Conservation (phyloP, 1,140 invertebrate genomes). For the Achroia grisella region DNA sequence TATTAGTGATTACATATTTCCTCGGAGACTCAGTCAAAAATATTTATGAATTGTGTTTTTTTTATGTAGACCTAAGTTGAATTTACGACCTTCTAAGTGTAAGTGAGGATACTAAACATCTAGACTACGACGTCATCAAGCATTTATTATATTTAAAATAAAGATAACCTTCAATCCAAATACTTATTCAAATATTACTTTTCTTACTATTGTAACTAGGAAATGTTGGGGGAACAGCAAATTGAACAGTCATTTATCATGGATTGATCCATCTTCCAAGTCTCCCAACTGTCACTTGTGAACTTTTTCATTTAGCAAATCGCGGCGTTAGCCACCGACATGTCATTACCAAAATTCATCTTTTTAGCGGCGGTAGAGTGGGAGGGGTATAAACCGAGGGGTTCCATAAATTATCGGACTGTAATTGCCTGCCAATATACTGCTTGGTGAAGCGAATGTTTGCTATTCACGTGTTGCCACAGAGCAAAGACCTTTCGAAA, state of each 20-base stretch:
- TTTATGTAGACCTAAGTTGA: too few relatives aligned
- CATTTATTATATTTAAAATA: too few relatives aligned
- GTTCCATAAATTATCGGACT: conserved; percentile 5
- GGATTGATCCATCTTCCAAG: conserved; percentile 37
- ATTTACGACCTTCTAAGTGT: too few relatives aligned
- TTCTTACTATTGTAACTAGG: too few relatives aligned
- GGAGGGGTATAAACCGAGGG: background rate
- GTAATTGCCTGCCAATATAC: conserved; percentile 36
- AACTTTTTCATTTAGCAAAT: conserved; percentile 50
- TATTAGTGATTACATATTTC: too few relatives aligned
- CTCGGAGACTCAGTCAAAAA: too few relatives aligned
- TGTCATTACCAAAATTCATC: conserved; percentile 34
- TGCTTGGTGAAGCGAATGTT: conserved; percentile 12
- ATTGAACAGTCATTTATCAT: conserved; percentile 36
- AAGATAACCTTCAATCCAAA: too few relatives aligned
- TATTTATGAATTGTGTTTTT: too few relatives aligned
- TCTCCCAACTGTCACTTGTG: conserved; percentile 32
- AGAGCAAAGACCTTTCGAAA: too few relatives aligned
- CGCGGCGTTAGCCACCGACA: conserved; percentile 11
- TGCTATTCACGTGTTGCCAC: background rate
- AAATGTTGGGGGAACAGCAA: conserved; percentile 5
- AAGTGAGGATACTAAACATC: too few relatives aligned
- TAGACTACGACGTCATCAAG: too few relatives aligned
- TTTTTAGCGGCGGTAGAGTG: conserved; percentile 12
- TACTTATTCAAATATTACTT: too few relatives aligned